A percentile compares a stretch with the other conserved stretches of the same genome.
Evolutionary conservation across 2,797 vertebrate genomes (phyloP).

Genomic region (Pseudochaenichthys georgianus): DNA sequence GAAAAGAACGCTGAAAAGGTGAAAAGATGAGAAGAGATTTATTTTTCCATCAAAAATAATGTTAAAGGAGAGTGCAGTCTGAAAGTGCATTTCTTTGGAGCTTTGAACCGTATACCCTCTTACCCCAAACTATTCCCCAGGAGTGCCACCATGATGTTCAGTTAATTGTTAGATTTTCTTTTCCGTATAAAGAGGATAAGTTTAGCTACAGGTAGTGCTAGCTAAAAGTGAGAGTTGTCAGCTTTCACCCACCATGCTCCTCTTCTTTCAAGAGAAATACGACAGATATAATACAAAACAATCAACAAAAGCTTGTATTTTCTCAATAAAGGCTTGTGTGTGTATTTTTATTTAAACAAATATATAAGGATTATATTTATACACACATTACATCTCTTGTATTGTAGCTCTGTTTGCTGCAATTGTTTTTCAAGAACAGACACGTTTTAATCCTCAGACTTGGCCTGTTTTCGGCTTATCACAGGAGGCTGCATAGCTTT

Average conservation of each 20-base stretch:
- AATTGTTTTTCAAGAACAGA: conserved; percentile 62
- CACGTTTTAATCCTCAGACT: conserved; percentile 72
- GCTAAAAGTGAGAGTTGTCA: conserved; percentile 30
- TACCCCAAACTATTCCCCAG: conserved; percentile 67
- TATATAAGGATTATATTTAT: conserved; percentile 47
- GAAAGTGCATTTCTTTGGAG: conserved; percentile 71
- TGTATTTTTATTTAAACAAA: conserved; percentile 45
- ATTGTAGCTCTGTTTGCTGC: conserved; percentile 47
- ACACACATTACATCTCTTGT: conserved; percentile 44
- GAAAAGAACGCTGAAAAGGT: conserved; percentile 70
- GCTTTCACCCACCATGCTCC: conserved; percentile 33
- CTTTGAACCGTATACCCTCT: conserved; percentile 71
- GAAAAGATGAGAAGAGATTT: conserved; percentile 62
- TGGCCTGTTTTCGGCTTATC: conserved; percentile 79
- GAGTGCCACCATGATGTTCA: conserved; percentile 61
- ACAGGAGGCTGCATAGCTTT: conserved; percentile 83
- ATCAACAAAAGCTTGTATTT: conserved; percentile 51
- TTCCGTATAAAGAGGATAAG: conserved; percentile 32
- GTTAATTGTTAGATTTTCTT: conserved; percentile 69
- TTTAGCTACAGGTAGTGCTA: conserved; percentile 52
- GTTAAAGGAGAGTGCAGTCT: conserved; percentile 73
- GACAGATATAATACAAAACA: conserved; percentile 50
- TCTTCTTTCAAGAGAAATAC: conserved; percentile 46
- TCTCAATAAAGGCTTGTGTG: conserved; percentile 27
- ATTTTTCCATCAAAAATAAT: conserved; percentile 56